phyloP scores from a whole-genome alignment of 1,140 invertebrate genomes.

The Philopotamus ludificatus region DNA sequence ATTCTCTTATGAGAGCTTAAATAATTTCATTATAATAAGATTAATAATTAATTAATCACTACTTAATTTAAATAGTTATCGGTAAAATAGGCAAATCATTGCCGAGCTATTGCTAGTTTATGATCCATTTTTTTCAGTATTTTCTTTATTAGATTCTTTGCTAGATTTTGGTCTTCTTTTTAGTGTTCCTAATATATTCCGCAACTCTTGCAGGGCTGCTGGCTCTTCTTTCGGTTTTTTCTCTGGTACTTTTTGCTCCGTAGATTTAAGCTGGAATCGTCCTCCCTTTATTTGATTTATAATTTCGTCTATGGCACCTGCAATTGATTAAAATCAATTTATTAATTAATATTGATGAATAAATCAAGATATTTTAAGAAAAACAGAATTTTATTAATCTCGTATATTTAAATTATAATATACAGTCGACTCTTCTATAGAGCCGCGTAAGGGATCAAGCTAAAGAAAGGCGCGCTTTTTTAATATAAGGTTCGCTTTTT shows the following conservation, averaged over 20 bases:
- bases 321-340: constrained; percentile 12
- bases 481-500: no score
- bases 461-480: no score
- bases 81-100: no score
- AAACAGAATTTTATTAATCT: no score
- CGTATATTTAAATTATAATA: no score
- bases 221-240: constrained; percentile 62
- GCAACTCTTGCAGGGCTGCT: constrained; percentile 69
- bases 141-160: constrained; percentile 7
- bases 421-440: no score
- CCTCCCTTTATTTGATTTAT: constrained; percentile 75
- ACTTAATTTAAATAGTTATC: no score
- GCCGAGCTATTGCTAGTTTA: no score
- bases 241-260: constrained; percentile 58
- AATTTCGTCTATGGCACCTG: constrained; percentile 68
- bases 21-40: no score
- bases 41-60: no score
- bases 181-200: constrained; percentile 69
- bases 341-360: constrained; percentile 22
- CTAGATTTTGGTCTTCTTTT: constrained; percentile 52
- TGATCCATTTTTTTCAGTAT: constrained; percentile 1
- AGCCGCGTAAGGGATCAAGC: no score
- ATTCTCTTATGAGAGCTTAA: no score
- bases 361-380: not conserved
- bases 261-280: constrained; percentile 68